Evolutionary conservation across 2,797 vertebrate genomes (phyloP).

Genomic region (Dermochelys coriacea): DNA sequence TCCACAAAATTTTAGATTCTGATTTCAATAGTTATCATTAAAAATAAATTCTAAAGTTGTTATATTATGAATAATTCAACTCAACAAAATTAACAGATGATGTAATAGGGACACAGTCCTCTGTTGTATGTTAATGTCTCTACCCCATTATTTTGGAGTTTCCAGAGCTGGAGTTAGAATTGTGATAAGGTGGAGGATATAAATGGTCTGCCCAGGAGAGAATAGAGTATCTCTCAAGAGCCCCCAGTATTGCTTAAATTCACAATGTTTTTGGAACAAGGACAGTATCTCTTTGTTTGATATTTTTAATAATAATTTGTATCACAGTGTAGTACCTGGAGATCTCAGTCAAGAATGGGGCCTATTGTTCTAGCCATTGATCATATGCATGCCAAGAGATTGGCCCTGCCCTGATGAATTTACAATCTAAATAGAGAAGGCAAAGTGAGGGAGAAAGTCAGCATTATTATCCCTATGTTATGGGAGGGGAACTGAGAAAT

Average conservation of each 20-base stretch:
- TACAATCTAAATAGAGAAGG: neutral
- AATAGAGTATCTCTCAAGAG: neutral
- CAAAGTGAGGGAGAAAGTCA: neutral
- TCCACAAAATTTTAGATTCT: neutral
- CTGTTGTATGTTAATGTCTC: neutral
- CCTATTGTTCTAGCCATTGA: neutral
- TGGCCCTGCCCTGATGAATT: neutral
- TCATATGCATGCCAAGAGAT: neutral
- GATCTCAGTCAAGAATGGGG: neutral
- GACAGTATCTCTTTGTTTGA: neutral
- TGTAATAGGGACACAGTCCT: neutral
- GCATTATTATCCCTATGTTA: neutral
- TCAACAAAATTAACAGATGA: neutral
- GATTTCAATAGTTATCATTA: neutral
- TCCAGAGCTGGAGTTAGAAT: neutral
- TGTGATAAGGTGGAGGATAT: rapidly evolving
- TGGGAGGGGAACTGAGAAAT: neutral
- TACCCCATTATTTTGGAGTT: neutral
- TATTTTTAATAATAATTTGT: neutral
- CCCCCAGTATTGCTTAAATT: neutral
- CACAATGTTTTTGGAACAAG: neutral
- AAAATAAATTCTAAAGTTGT: conserved; percentile 9
- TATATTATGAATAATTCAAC: neutral
- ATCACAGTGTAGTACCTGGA: neutral
- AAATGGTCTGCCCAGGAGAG: neutral